Percentiles rank a stretch among this genome's conserved stretches.
Conservation (phyloP, 2,113 vertebrate species). For the Spilogale gracilis region DNA sequence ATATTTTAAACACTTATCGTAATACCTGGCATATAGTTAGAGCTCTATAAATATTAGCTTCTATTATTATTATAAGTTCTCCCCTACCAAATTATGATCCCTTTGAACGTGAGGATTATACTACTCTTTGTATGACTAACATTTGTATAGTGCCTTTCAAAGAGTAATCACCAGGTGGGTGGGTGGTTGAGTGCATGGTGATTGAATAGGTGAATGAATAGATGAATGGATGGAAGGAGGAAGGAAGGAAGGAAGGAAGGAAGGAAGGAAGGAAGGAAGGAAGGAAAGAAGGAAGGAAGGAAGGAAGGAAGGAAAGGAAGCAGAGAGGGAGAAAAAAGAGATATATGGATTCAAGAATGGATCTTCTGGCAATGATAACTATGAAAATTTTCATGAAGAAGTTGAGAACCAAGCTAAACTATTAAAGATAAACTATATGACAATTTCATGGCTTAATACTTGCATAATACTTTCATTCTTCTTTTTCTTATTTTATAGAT, state of each 20-base stretch:
- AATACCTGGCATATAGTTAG: neutral
- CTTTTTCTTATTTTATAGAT: constrained; percentile 18
- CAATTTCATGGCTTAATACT: neutral
- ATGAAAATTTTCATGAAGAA: neutral
- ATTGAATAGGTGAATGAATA: neutral
- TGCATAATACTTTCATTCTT: neutral
- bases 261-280: no score
- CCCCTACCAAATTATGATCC: neutral
- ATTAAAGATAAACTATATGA: neutral
- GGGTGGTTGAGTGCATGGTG: neutral
- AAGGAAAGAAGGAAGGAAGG: no score
- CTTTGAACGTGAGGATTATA: neutral
- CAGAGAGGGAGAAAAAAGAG: neutral
- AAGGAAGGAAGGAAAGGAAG: neutral
- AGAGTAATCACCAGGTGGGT: neutral
- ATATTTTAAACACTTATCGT: neutral
- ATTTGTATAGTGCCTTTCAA: neutral
- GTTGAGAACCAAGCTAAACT: constrained; percentile 14
- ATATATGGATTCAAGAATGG: neutral
- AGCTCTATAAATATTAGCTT: neutral
- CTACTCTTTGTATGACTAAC: neutral
- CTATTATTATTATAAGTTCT: constrained; percentile 27
- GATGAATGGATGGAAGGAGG: neutral
- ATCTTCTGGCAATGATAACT: neutral
- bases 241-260: neutral